Evolutionary conservation across 2,113 vertebrate genomes (phyloP).

Genomic region (Sclerurus mexicanus): DNA sequence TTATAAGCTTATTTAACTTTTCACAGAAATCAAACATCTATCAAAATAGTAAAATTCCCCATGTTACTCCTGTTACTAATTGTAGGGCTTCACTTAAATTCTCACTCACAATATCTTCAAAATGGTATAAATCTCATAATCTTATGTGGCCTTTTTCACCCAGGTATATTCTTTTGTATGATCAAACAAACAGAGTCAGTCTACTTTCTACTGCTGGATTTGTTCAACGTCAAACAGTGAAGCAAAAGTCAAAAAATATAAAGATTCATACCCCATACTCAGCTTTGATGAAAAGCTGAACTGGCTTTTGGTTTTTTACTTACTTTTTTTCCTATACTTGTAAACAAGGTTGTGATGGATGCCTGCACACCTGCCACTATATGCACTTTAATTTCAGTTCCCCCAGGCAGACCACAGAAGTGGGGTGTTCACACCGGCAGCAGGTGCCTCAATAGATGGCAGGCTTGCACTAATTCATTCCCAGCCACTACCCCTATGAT

Average conservation of each 20-base stretch:
- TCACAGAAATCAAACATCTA: constrained; percentile 38
- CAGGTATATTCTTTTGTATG: background rate
- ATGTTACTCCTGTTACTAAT: background rate
- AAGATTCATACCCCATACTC: background rate
- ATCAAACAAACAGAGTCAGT: constrained; percentile 32
- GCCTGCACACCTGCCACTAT: background rate
- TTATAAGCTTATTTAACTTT: constrained; percentile 10
- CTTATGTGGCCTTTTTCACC: background rate
- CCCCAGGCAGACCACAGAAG: background rate
- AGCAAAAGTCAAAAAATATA: background rate
- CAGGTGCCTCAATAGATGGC: background rate
- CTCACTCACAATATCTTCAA: background rate
- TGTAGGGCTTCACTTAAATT: constrained; percentile 21
- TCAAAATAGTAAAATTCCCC: constrained; percentile 38
- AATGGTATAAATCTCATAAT: background rate
- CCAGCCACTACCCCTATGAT: background rate
- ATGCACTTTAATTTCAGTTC: background rate
- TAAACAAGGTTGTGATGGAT: background rate
- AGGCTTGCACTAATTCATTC: background rate
- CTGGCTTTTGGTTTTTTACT: background rate
- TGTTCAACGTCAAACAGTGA: background rate
- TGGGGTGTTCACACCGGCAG: background rate
- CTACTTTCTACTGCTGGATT: background rate
- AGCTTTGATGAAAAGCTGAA: background rate
- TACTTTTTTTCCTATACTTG: background rate